Percentiles rank a stretch among this genome's conserved stretches.
phyloP scores from a whole-genome alignment of 2,113 vertebrate species.

The Phylloscopus trochiloides region DNA sequence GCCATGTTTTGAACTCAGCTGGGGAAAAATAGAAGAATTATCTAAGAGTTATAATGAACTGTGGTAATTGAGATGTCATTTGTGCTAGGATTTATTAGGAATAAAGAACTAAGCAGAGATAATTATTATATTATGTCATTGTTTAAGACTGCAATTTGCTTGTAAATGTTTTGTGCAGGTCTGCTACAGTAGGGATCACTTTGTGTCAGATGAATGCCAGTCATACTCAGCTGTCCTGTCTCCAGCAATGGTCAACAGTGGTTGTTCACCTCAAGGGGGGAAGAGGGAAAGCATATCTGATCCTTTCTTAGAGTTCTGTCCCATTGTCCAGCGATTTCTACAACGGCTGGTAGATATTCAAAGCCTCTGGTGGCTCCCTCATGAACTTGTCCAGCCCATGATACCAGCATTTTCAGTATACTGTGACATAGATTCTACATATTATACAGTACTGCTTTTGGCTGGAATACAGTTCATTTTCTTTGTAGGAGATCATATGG shows the following conservation, averaged over 20 bases:
- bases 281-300: not conserved
- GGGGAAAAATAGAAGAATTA: slow-evolving; percentile 14
- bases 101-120: slow-evolving; percentile 23
- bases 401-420: not conserved
- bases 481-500: not conserved
- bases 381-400: not conserved
- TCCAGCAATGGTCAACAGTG: not conserved
- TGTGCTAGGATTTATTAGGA: slow-evolving; percentile 31
- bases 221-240: not conserved
- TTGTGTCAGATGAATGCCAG: not conserved
- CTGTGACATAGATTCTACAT: not conserved
- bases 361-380: not conserved
- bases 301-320: not conserved
- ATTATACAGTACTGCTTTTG: not conserved
- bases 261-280: not conserved
- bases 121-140: not conserved
- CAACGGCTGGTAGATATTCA: not conserved
- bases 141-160: not conserved
- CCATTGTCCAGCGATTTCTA: not conserved
- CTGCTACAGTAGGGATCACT: not conserved
- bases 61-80: slow-evolving; percentile 42
- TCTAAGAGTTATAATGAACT: slow-evolving; percentile 26
- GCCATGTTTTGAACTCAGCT: slow-evolving; percentile 1
- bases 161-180: not conserved
- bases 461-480: not conserved